A percentile compares a stretch with the other conserved stretches of the same genome.
Conservation (phyloP, 1,140 invertebrate species). For the Euwallacea similis region DNA sequence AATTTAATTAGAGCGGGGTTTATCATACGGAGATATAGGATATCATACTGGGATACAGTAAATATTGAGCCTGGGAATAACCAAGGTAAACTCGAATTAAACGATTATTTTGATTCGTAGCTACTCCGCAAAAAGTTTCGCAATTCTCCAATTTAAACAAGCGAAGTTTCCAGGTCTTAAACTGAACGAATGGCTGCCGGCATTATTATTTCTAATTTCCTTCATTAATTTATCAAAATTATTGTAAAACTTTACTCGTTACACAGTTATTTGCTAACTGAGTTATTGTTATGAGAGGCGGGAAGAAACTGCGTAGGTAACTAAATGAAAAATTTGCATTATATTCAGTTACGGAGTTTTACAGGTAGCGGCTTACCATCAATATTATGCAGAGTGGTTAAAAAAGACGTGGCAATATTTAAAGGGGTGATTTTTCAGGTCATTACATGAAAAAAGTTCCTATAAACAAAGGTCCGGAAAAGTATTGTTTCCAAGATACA, state of each 20-base stretch:
- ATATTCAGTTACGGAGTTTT: too few species aligned
- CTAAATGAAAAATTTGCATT: too few species aligned
- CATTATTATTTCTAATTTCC: slow-evolving; percentile 39
- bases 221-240: slow-evolving; percentile 38
- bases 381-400: too few species aligned
- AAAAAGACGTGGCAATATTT: too few species aligned
- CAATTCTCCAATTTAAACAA: slow-evolving; percentile 28
- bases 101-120: slow-evolving; percentile 30
- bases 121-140: slow-evolving; percentile 22
- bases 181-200: slow-evolving; percentile 29
- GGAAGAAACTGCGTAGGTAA: too few species aligned
- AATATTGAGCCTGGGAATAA: neutral
- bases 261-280: slow-evolving; percentile 29
- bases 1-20: neutral
- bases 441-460: too few species aligned
- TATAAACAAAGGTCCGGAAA: too few species aligned
- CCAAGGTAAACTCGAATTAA: slow-evolving; percentile 8
- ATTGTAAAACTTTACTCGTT: slow-evolving; percentile 31
- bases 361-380: too few species aligned
- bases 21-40: neutral
- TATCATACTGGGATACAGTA: neutral
- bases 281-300: slow-evolving; percentile 20
- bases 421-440: too few species aligned
- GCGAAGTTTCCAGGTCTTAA: slow-evolving; percentile 29
- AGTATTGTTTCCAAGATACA: too few species aligned